Evolutionary conservation across 2,797 vertebrate genomes (phyloP), one percentile per base, ranked within the genome.

Genomic region (Cynopterus sphinx): DNA sequence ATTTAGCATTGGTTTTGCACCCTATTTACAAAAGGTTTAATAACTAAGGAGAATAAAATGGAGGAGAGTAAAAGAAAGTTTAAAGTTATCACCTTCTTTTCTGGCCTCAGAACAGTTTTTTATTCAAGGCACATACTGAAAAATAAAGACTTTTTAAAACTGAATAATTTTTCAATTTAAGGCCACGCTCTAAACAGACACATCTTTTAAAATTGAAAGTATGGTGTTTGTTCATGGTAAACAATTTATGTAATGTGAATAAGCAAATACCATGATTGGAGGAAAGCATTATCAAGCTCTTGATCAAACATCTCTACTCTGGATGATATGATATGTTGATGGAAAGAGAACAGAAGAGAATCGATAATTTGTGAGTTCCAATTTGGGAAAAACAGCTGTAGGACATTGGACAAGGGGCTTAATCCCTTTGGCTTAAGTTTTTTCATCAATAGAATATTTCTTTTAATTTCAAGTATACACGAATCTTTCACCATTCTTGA

Each of bases 131-230:
- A 78, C 16, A 55, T 24, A 21, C 22, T 57, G 31, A 85, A 22
- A 65, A 75, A 84, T 51, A 33, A 4, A 77, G 31, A 39, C 85
- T 17, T 65, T 96, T 94, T 78, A 74, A 94, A 95, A 88, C 68
- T 51, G 16, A 92, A 86, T 81, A 61, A 61, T 31, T 31, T 81
- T 61, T 61, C 17, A 43, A 43, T 7, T 43, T 53, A 89, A 91
- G 33, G 59, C 6, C 13, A 71, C 26, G 65, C 6, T 51, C 11
- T 65, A 46, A 90, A 79, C 11, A 41, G 43, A 61, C 61, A 70
- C 4, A 90, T 83, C 21, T 61, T 95, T 93, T 53, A 83, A 95
- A 93, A 79, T 91, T 53, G 9, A 91, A 92, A 89, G 6, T 21
- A 19, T 79, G 92, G 22, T 85, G 26, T 78, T 70, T 96, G 31